These are phyloP conservation scores for Listrodromus nycthemerus DNA, from an alignment of 2,888 invertebrate genomes.

Conservation along the genomic window DNA sequence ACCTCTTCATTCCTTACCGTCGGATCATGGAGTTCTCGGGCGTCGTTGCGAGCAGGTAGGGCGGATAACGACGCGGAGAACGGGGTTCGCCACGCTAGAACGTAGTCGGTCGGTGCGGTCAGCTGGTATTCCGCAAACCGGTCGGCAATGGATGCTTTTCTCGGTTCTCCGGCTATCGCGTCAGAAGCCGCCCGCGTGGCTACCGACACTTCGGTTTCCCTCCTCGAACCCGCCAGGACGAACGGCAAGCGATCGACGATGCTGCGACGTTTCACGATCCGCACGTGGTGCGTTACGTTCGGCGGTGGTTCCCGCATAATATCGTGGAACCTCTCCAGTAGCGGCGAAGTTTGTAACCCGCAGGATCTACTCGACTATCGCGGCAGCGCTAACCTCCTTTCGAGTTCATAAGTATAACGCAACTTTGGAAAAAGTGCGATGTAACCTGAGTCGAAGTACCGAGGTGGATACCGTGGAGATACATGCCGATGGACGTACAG, in stretches of 20 bases:
- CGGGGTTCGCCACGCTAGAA: constrained; percentile 18
- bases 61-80: not conserved
- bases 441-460: constrained; percentile 23
- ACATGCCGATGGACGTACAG: not conserved
- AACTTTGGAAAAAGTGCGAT: constrained; percentile 33
- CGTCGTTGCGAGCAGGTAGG: constrained; percentile 12
- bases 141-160: constrained; percentile 35
- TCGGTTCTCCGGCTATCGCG: constrained; percentile 35
- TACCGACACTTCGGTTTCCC: constrained; percentile 43
- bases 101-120: constrained; percentile 44
- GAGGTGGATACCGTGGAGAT: not conserved
- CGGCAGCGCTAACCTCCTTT: constrained; percentile 26
- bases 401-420: constrained; percentile 43
- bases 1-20: constrained; percentile 25
- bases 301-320: constrained; percentile 11
- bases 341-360: not conserved
- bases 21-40: constrained; percentile 21
- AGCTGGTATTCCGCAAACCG: constrained; percentile 52
- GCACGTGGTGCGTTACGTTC: constrained; percentile 36
- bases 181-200: constrained; percentile 45
- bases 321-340: constrained; percentile 10
- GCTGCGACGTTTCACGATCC: constrained; percentile 43
- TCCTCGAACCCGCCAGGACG: constrained; percentile 27
- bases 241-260: constrained; percentile 40
- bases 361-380: constrained; percentile 7